A percentile compares a stretch with the other conserved stretches of the same genome.
Evolutionary conservation across 2,113 vertebrate species (phyloP).

Genomic region (Carettochelys insculpta): DNA sequence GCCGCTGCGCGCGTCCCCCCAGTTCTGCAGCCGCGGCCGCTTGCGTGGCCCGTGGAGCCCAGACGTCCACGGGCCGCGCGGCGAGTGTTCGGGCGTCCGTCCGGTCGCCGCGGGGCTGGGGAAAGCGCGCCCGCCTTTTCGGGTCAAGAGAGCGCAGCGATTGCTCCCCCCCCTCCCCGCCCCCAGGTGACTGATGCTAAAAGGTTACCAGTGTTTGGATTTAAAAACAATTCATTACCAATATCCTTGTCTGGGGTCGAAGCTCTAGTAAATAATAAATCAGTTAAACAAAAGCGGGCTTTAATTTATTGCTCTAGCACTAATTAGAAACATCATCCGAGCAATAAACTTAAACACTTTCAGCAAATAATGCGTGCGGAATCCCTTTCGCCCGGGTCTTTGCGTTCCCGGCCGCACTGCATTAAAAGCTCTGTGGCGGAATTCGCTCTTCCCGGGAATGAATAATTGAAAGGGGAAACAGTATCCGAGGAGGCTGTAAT

Average conservation of each 20-base stretch:
- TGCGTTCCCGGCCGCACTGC: slow-evolving; percentile 26
- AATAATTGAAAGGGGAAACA: slow-evolving; percentile 82
- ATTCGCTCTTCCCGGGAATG: slow-evolving; percentile 67
- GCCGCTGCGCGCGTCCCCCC: no score
- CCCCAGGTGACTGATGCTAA: slow-evolving; percentile 49
- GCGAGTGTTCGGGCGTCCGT: not conserved
- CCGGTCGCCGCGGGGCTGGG: not conserved
- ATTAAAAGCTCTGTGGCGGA: slow-evolving; percentile 59
- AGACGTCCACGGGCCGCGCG: no score
- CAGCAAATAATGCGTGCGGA: slow-evolving; percentile 75
- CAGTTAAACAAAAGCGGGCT: slow-evolving; percentile 82
- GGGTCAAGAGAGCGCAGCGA: not conserved
- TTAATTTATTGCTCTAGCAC: slow-evolving; percentile 79
- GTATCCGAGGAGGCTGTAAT: slow-evolving; percentile 74
- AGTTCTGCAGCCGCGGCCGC: no score
- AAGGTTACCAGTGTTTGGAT: slow-evolving; percentile 71
- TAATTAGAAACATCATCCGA: slow-evolving; percentile 86
- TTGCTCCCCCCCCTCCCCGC: not conserved
- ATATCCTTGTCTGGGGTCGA: slow-evolving; percentile 73
- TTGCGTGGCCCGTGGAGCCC: not conserved
- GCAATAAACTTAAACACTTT: slow-evolving; percentile 87
- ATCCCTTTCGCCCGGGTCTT: slow-evolving; percentile 11
- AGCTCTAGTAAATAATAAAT: slow-evolving; percentile 82
- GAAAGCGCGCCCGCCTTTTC: not conserved
- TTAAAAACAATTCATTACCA: slow-evolving; percentile 78